phyloP scores from a whole-genome alignment of 2,888 invertebrate species.

The Frankliniella intonsa region DNA sequence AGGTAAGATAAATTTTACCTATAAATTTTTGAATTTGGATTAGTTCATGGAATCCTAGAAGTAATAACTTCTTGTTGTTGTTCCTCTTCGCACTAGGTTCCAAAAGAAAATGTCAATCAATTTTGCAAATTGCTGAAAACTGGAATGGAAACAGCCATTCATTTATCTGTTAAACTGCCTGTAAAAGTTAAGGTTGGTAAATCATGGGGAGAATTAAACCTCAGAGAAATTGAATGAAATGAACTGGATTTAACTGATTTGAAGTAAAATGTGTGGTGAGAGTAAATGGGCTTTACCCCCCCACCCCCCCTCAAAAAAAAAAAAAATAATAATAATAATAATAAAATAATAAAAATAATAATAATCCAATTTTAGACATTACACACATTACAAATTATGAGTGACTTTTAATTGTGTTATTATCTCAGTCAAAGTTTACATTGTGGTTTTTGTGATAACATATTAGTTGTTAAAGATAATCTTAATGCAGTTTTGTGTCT shows the following conservation, averaged over 20 bases:
- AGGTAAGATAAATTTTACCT: constrained; percentile 50
- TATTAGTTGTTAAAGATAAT: neutral
- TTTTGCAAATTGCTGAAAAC: constrained; percentile 63
- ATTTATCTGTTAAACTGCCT: constrained; percentile 72
- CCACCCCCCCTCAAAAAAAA: no score
- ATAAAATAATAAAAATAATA: neutral
- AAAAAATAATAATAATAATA: neutral
- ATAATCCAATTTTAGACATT: neutral
- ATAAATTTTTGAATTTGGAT: constrained; percentile 11
- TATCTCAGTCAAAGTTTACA: no score
- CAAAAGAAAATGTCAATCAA: constrained; percentile 52
- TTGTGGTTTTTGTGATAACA: no score
- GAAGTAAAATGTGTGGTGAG: neutral
- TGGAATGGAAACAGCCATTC: constrained; percentile 74
- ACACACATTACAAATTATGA: no score
- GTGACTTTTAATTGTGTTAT: no score
- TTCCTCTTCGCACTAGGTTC: constrained; percentile 51
- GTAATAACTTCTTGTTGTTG: constrained; percentile 15
- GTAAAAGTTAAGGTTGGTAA: constrained; percentile 79
- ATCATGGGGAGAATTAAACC: constrained; percentile 63
- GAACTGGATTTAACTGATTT: neutral
- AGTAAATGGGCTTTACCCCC: neutral
- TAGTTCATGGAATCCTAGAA: neutral
- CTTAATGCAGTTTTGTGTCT: neutral
- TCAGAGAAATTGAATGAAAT: neutral